Evolutionary conservation across 2,797 vertebrate genomes (phyloP).

Genomic region (Discoglossus pictus): DNA sequence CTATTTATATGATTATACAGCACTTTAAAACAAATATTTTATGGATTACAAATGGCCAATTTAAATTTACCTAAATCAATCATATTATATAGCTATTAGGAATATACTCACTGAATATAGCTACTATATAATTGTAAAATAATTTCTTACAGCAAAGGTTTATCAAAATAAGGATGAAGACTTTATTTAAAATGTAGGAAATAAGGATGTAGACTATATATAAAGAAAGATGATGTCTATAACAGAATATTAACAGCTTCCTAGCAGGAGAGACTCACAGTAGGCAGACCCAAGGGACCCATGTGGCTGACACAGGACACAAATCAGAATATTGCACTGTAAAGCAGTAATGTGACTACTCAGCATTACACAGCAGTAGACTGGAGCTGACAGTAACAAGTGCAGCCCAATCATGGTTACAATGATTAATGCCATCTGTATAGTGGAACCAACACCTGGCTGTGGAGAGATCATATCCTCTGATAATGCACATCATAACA

Average conservation of each 20-base stretch:
- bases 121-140: too few species aligned
- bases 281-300: slow-evolving; percentile 20
- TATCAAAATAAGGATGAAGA: too few species aligned
- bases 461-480: neutral
- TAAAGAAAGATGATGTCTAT: neutral
- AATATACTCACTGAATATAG: too few species aligned
- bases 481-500: neutral
- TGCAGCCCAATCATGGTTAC: slow-evolving; percentile 11
- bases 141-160: too few species aligned
- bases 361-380: slow-evolving; percentile 35
- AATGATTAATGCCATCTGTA: slow-evolving; percentile 38
- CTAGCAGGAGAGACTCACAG: neutral
- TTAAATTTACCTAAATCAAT: too few species aligned
- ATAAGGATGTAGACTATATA: too few species aligned
- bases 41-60: too few species aligned
- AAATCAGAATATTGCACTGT: slow-evolving; percentile 45
- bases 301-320: slow-evolving; percentile 22
- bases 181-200: too few species aligned
- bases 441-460: slow-evolving; percentile 18
- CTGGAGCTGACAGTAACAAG: slow-evolving; percentile 40
- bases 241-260: neutral
- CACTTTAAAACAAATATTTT: too few species aligned
- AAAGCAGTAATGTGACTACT: slow-evolving; percentile 45
- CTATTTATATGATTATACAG: too few species aligned
- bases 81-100: too few species aligned